Base-by-base conservation (phyloP, 1,140 invertebrate genomes). In the Neoseiulus cucumeris region DNA sequence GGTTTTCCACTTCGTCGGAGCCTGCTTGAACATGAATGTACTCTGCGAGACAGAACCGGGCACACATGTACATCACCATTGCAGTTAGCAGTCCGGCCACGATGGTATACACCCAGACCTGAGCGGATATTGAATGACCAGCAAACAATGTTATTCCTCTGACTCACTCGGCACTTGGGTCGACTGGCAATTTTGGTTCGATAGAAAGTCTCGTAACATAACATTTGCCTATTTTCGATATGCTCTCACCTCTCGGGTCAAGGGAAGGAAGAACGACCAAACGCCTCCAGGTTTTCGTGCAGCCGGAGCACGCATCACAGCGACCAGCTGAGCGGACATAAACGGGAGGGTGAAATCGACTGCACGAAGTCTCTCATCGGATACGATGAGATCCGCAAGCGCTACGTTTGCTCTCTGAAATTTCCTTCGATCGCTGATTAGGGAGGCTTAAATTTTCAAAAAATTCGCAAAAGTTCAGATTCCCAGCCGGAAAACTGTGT, bases 341-440 rank as follows among this genome's bases (percentile, higher is more conserved):
- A 92, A 95, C 1, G 91, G 91, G 82, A 91, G 91, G 12, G 90
- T 93, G 74, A 94, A 95, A 75, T 94, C 90, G 2, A 94, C 89
- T 4, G 86, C 89, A 76, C 87, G 83, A 69, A 89, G 82, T 33
- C 91, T 76, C 71, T 91, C 87, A 72, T 89, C 91, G 1, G 89
- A 94, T 68, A 96, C 94, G 6, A 91, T 93, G 9, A 96, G 79
- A 79, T 94, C 91, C 0, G 87, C 89, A 65, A 94, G 87, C 1
- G 90, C 91, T 44, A 94, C 74, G 78, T 95, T 91, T 7, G 90
- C 90, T 73, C 85, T 85, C 78, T 59, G 51, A 18, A 59, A 59
- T 20, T 14, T 25, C 6, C 1, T 33, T 14, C 2, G 25, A 59
- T 59, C 2, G 4, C 33, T n/a, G n/a, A n/a, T n/a, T n/a, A n/a